These are phyloP conservation scores for Lucinisca nassula DNA, from an alignment of 2,888 invertebrate genomes.

Conservation along the genomic window DNA sequence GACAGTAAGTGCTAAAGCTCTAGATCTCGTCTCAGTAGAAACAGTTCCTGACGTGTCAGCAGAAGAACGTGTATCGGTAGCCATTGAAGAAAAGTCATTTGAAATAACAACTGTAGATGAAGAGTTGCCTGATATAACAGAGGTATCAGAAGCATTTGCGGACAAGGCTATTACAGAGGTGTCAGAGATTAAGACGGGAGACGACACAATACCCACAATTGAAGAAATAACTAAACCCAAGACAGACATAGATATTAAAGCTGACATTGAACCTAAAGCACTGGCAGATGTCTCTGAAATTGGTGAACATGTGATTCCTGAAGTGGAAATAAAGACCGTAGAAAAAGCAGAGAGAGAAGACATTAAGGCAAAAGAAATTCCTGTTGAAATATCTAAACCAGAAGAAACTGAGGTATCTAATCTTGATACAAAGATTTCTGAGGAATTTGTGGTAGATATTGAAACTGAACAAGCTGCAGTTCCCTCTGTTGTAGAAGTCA, in stretches of 20 bases:
- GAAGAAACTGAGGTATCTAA: conserved; percentile 2
- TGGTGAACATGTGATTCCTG: conserved; percentile 16
- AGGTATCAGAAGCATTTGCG: neutral
- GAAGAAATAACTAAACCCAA: conserved; percentile 32
- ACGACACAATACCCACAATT: neutral
- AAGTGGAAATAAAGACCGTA: conserved; percentile 9
- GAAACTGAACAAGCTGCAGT: neutral
- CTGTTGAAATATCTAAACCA: conserved; percentile 28
- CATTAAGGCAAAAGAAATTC: conserved; percentile 3
- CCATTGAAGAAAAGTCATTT: neutral
- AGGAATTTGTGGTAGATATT: conserved; percentile 14
- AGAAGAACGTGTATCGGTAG: neutral
- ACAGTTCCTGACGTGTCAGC: neutral
- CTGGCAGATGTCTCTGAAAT: conserved; percentile 17
- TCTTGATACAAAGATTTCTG: conserved; percentile 3
- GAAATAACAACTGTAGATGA: neutral
- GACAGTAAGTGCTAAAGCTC: neutral
- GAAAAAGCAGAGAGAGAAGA: conserved; percentile 20
- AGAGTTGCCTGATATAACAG: neutral
- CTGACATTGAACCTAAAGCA: conserved; percentile 1
- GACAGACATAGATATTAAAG: conserved; percentile 19
- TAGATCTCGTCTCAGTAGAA: neutral
- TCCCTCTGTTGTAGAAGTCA: neutral
- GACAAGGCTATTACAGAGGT: neutral
- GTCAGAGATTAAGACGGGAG: neutral